phyloP scores from a whole-genome alignment of 2,797 vertebrate genomes.

The Lophius americanus region DNA sequence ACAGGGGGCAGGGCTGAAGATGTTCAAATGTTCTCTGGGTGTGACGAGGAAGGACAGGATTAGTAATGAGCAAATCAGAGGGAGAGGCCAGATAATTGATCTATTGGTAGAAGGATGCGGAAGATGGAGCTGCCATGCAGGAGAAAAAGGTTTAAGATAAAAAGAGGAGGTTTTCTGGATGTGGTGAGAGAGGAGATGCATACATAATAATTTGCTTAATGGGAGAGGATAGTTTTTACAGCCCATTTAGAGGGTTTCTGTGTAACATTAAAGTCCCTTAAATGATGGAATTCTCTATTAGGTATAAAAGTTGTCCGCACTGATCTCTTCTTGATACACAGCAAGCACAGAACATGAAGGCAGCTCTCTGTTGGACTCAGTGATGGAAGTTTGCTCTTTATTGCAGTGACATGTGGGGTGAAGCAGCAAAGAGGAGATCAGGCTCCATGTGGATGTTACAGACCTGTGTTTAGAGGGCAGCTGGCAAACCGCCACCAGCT shows the following conservation, averaged over 20 bases:
- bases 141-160: too few species aligned
- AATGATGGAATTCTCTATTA: constrained; percentile 39
- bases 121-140: too few species aligned
- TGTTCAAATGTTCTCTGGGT: too few species aligned
- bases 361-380: constrained; percentile 40
- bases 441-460: constrained; percentile 50
- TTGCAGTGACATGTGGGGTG: constrained; percentile 51
- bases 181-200: too few species aligned
- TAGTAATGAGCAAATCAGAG: too few species aligned
- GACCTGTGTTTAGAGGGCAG: constrained; percentile 71
- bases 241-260: constrained; percentile 41
- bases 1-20: too few species aligned
- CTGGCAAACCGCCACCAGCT: constrained; percentile 59
- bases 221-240: constrained; percentile 60
- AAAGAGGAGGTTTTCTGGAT: too few species aligned
- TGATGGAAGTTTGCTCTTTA: constrained; percentile 71
- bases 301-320: constrained; percentile 17
- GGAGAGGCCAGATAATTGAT: too few species aligned
- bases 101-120: too few species aligned
- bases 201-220: constrained; percentile 53
- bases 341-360: constrained; percentile 51
- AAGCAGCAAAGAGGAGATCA: constrained; percentile 34
- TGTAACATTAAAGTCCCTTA: constrained; percentile 21
- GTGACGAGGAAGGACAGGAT: too few species aligned
- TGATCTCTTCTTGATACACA: constrained; percentile 32